Base-by-base conservation (phyloP, 2,797 vertebrate genomes). In the Erpetoichthys calabaricus region DNA sequence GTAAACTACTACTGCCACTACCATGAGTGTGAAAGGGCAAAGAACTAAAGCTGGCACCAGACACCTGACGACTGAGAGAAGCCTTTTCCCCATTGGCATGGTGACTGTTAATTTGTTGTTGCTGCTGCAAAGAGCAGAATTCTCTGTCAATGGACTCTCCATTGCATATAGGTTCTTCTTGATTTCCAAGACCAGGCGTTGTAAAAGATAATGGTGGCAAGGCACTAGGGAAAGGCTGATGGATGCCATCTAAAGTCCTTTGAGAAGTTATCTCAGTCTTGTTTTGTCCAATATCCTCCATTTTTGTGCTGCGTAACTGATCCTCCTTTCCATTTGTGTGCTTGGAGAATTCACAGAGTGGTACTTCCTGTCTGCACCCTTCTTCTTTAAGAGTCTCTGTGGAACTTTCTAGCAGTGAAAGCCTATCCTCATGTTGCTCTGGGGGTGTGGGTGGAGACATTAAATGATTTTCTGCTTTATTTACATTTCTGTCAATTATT, bases 371-470 rank as follows among this genome's bases (percentile, higher is more conserved):
- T 65, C 75, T 80, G 42, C 68, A 79, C 59, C 79, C 81, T 0
- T 75, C 87, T 64, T 95, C 92, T 0, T 83, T 89, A 66, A 96
- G 73, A 57, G 88, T 86, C 74, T 94, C 92, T 0, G 89, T 85
- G 55, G 91, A 94, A 61, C 87, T 91, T 56, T 91, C 92, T 55
- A 84, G 68, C n/a, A 83, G 74, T 47, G 89, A 86, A 53, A 71
- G 70, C 67, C 75, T 79, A 45, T 77, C 81, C 60, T 88, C 87
- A 0, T 63, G 60, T 3, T 64, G 71, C 65, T 79, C 71, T 45
- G 60, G 63, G 1, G 59, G 65, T 25, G 46, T 52, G 3, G 63
- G 70, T 10, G 63, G 68, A 1, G 61, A 42, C 8, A 54, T 45
- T n/a, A 58, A 63, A 4, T 5, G 59, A 59, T 66, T 67, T 60